These are phyloP conservation scores for Strigamia transsilvanica DNA, from an alignment of 2,888 invertebrate genomes.

Conservation along the genomic window DNA sequence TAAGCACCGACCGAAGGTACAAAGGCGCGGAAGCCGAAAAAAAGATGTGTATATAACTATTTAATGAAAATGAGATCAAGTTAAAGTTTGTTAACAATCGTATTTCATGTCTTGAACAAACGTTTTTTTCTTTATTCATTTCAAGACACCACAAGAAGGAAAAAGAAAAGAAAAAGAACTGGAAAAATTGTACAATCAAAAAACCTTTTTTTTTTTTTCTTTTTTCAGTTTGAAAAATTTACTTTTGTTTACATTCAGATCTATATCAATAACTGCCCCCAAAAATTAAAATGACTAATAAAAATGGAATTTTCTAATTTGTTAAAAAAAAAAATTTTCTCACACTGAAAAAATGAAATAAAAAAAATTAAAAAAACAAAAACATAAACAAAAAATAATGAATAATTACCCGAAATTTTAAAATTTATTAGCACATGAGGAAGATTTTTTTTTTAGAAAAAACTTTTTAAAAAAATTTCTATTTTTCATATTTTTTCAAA, in stretches of 20 bases:
- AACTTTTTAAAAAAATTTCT: not conserved
- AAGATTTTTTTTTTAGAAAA: not conserved
- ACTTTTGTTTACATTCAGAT: constrained; percentile 8
- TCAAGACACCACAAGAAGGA: constrained; percentile 8
- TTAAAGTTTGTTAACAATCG: not conserved
- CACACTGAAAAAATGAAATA: not conserved
- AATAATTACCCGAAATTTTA: not conserved
- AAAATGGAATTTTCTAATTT: not conserved
- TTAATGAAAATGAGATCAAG: no score
- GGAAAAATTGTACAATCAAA: not conserved
- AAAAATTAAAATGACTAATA: not conserved
- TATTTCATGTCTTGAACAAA: constrained; percentile 8
- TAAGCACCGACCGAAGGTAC: no score
- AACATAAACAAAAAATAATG: not conserved
- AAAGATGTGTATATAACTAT: no score
- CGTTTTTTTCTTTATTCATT: not conserved
- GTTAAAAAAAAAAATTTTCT: not conserved
- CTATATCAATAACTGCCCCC: not conserved
- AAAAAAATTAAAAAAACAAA: not conserved
- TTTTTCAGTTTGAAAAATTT: not conserved
- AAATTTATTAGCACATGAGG: not conserved
- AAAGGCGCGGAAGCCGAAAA: no score
- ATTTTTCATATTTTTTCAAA: not conserved
- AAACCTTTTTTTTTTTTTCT: not conserved
- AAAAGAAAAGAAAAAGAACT: not conserved